These are phyloP conservation scores for Trachelus iudaicus DNA, from an alignment of 2,888 invertebrate genomes.

Conservation along the genomic window DNA sequence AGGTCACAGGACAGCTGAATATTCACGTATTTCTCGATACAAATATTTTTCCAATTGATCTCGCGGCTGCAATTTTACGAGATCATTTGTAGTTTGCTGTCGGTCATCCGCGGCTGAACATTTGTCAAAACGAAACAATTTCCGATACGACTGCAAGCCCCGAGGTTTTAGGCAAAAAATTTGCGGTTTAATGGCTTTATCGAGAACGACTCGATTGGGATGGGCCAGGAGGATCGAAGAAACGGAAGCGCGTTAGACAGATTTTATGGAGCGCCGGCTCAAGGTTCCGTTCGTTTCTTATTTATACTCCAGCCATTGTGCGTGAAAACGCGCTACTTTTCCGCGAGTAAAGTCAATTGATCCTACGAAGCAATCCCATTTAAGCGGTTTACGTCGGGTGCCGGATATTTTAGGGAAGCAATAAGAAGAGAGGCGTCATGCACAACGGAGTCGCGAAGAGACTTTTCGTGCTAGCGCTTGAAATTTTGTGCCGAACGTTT, in stretches of 20 bases:
- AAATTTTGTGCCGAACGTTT: conserved; percentile 11
- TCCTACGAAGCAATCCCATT: conserved; percentile 6
- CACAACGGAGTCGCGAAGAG: neutral
- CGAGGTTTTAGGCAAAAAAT: neutral
- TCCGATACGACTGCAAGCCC: neutral
- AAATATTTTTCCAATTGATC: neutral
- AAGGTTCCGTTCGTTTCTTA: neutral
- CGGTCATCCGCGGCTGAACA: neutral
- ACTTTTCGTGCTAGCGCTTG: conserved; percentile 8
- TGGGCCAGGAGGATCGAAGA: neutral
- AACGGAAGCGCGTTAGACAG: neutral
- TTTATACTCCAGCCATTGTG: neutral
- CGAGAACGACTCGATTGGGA: neutral
- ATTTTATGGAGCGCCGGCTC: neutral
- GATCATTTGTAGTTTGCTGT: neutral
- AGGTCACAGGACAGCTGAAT: neutral
- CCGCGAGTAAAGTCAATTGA: conserved; percentile 11
- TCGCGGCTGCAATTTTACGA: neutral
- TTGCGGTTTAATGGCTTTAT: neutral
- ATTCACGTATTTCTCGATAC: neutral
- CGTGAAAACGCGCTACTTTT: neutral
- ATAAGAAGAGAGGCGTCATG: neutral
- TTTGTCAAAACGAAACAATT: neutral
- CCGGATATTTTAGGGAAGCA: conserved; percentile 8
- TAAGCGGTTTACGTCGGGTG: conserved; percentile 11